Conservation (phyloP, 2,888 invertebrate species). For the Ariolimax columbianus region DNA sequence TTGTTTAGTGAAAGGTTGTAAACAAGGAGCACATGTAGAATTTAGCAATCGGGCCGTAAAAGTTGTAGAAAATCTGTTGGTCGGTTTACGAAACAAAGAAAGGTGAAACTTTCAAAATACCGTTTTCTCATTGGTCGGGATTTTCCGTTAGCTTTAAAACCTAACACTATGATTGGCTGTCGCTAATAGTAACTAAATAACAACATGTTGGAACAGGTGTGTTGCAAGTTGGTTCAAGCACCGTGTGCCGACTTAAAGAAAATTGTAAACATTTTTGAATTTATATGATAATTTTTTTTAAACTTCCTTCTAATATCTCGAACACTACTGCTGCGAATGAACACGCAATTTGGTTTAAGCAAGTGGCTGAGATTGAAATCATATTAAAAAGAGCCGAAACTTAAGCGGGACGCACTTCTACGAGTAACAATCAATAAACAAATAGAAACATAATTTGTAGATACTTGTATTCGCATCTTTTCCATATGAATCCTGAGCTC, state of each 20-base stretch:
- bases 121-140: background rate
- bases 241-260: background rate
- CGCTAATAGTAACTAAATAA: slow-evolving; percentile 8
- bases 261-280: slow-evolving; percentile 15
- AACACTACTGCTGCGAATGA: background rate
- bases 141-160: background rate
- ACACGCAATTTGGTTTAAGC: background rate
- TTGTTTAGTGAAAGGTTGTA: slow-evolving; percentile 15
- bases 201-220: slow-evolving; percentile 34
- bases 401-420: too few species aligned
- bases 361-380: too few species aligned
- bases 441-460: too few species aligned
- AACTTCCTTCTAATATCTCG: background rate
- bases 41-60: background rate
- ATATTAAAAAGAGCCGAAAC: too few species aligned
- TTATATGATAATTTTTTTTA: background rate
- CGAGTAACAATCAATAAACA: too few species aligned
- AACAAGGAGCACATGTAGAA: slow-evolving; percentile 18
- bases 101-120: slow-evolving; percentile 24
- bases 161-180: slow-evolving; percentile 2
- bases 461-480: too few species aligned
- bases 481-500: too few species aligned
- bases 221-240: background rate
- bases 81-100: slow-evolving; percentile 21
- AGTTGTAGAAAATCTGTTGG: slow-evolving; percentile 25